Percentiles rank a stretch among this genome's conserved stretches.
These are phyloP conservation scores for Drosophila phalerata DNA, from an alignment of 2,888 invertebrate genomes.

Conservation along the genomic window DNA sequence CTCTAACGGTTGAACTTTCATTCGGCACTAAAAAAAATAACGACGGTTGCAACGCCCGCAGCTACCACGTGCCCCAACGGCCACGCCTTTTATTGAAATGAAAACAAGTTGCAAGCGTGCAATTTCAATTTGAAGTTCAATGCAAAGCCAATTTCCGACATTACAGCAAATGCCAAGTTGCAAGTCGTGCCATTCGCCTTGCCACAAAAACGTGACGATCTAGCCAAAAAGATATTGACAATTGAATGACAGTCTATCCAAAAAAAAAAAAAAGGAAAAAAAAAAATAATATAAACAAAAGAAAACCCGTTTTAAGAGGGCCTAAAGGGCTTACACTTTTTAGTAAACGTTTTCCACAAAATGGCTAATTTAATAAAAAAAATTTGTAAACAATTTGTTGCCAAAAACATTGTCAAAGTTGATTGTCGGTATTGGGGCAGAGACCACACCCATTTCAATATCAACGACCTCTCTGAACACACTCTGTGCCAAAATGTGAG, in stretches of 20 bases:
- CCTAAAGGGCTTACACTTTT: slow-evolving; percentile 32
- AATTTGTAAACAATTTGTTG: slow-evolving; percentile 68
- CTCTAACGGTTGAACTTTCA: slow-evolving; percentile 40
- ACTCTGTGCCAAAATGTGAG: slow-evolving; percentile 38
- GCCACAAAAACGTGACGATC: slow-evolving; percentile 70
- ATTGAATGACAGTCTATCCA: slow-evolving; percentile 68
- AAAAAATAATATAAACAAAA: slow-evolving; percentile 18
- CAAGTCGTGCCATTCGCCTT: slow-evolving; percentile 50
- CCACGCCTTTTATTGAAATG: slow-evolving; percentile 41
- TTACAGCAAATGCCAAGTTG: slow-evolving; percentile 29
- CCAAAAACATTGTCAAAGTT: slow-evolving; percentile 61
- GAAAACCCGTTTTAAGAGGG: slow-evolving; percentile 38
- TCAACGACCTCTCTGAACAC: slow-evolving; percentile 34
- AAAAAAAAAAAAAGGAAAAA: slow-evolving; percentile 15
- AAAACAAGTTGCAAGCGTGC: slow-evolving; percentile 44
- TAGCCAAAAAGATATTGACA: slow-evolving; percentile 71
- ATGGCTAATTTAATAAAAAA: slow-evolving; percentile 63
- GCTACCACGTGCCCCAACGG: slow-evolving; percentile 47
- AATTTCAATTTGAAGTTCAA: slow-evolving; percentile 75
- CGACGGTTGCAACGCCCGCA: slow-evolving; percentile 24
- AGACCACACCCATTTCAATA: slow-evolving; percentile 62
- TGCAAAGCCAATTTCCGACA: slow-evolving; percentile 64
- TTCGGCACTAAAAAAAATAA: slow-evolving; percentile 18
- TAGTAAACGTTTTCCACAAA: slow-evolving; percentile 19
- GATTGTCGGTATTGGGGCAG: slow-evolving; percentile 4